These are phyloP conservation scores for Rhopilema esculentum DNA, from an alignment of 30 jellyfish, hydroid and myxozoan genomes.

Conservation along the genomic window DNA sequence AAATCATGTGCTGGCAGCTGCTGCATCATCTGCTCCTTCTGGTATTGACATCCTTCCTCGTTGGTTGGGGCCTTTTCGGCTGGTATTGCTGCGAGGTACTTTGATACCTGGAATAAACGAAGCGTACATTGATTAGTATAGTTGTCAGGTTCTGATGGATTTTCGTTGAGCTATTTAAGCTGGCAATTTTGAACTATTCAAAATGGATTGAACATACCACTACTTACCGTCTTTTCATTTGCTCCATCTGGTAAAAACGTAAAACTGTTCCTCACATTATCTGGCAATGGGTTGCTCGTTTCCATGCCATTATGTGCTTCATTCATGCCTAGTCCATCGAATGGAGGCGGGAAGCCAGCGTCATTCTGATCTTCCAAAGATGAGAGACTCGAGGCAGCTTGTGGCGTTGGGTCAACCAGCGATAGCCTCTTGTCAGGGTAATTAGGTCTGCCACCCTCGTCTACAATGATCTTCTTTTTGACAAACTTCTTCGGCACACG, in stretches of 20 bases:
- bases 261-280: slow-evolving; percentile 32
- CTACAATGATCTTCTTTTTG: slow-evolving; percentile 37
- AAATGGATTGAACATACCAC: not conserved
- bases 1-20: slow-evolving; percentile 95
- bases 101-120: slow-evolving; percentile 55
- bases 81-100: slow-evolving; percentile 80
- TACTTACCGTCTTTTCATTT: slow-evolving; percentile 41
- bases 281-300: slow-evolving; percentile 17
- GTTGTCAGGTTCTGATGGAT: too few species aligned
- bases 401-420: not conserved
- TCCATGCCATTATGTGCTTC: not conserved
- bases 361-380: not conserved
- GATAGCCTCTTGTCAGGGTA: slow-evolving; percentile 32
- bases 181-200: not conserved
- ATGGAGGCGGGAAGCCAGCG: not conserved
- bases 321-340: too few species aligned
- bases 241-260: slow-evolving; percentile 61
- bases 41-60: slow-evolving; percentile 76
- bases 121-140: not conserved
- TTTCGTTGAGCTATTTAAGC: too few species aligned
- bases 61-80: slow-evolving; percentile 77
- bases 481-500: slow-evolving; percentile 68
- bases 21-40: slow-evolving; percentile 70
- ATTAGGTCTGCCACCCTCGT: slow-evolving; percentile 66
- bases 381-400: not conserved